Base-by-base conservation (phyloP, 2,888 invertebrate genomes). In the Melipona bicolor region DNA sequence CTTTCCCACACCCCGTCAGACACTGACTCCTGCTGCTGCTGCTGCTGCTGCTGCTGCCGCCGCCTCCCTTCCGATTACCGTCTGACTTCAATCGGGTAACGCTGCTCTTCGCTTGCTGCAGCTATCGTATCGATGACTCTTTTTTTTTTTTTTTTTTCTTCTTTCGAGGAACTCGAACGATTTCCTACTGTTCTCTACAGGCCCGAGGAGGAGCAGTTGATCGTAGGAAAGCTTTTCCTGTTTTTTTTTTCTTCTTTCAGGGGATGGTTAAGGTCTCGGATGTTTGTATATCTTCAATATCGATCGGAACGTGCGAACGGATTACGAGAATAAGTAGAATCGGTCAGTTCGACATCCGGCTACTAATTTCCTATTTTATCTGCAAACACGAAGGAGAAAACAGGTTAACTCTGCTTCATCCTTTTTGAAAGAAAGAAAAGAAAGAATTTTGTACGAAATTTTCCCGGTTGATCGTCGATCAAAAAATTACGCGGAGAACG, bases 51-150 rank as follows among this genome's bases (percentile, higher is more conserved):
- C 61, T 61, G 24, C 24, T 27, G 27, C 27, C 27, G 27, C 27
- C 27, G 77, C 36, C 62, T 81, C 83, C 76, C 82, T 84, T 87
- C 90, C 87, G 90, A 91, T 90, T 91, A 88, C 91, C 88, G 93
- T 93, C 94, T 93, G 94, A 94, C 93, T 94, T 92, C 91, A 88
- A 90, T 90, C 90, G 89, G 89, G 90, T 88, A 88, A 92, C 87
- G 86, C 93, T 93, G 93, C 93, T 94, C 92, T 92, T 87, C 61
- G 27, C 61, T 56, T 88, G 91, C 88, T 65, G 67, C 68, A 88
- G 86, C 78, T 59, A 59, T 89, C 89, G 82, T 24, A 59, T 89
- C 89, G 82, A 90, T 88, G 91, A 87, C 86, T 87, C 87, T 86
- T 86, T 87, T 32, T 32, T 32, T 4, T 4, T 32, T 4, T 32